phyloP scores from a whole-genome alignment of 2,888 invertebrate species.

The Drosophila putrida region DNA sequence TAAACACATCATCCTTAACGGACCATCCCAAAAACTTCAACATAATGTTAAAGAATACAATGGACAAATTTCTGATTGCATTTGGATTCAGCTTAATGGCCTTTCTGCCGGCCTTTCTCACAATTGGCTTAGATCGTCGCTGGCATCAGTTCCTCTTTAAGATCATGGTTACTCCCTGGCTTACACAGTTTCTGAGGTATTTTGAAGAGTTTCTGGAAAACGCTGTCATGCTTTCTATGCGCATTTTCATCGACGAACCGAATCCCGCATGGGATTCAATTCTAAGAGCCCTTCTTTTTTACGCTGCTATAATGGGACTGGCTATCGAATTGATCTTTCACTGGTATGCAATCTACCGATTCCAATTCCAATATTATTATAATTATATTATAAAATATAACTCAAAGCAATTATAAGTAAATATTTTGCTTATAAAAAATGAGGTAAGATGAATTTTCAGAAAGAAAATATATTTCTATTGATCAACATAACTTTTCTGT shows the following conservation, averaged over 20 bases:
- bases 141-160: neutral
- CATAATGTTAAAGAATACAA: neutral
- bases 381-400: no score
- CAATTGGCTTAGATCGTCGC: no score
- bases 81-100: conserved; percentile 4
- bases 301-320: neutral
- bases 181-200: neutral
- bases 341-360: conserved; percentile 1
- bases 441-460: no score
- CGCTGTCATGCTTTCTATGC: no score
- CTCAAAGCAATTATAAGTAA: no score
- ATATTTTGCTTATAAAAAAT: no score
- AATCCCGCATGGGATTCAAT: neutral
- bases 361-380: no score
- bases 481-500: no score
- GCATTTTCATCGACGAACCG: neutral
- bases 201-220: no score
- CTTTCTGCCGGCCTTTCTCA: neutral
- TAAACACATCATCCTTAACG: neutral
- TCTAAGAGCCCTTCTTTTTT: neutral
- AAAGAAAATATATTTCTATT: no score
- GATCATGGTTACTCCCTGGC: conserved; percentile 4
- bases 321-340: conserved; percentile 11
- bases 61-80: neutral
- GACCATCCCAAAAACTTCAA: neutral